Percentiles rank a stretch among this genome's conserved stretches.
Evolutionary conservation across 1,140 invertebrate genomes (phyloP).

Genomic region (Cotesia glomerata): DNA sequence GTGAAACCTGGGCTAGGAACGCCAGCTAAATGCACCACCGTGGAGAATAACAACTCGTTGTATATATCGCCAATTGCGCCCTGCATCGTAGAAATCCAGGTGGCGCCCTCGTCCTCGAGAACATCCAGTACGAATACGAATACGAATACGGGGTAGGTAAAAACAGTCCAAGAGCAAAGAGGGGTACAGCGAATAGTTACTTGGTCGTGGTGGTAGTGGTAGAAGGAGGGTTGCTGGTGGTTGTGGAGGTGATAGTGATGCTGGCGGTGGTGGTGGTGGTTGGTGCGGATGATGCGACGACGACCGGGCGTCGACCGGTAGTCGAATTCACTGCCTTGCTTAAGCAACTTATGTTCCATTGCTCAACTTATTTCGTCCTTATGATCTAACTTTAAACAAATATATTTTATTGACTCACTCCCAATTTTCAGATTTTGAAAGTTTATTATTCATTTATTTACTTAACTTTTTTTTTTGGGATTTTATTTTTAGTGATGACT

Average conservation of each 20-base stretch:
- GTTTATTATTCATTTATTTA: background rate
- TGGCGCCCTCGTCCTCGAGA: conserved; percentile 28
- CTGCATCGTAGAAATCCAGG: conserved; percentile 24
- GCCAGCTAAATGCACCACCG: background rate
- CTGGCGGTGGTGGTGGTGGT: conserved; percentile 35
- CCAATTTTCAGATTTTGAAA: background rate
- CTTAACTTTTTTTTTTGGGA: background rate
- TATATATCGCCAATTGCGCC: conserved; percentile 26
- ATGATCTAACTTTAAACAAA: background rate
- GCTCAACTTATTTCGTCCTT: conserved; percentile 3
- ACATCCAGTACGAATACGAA: background rate
- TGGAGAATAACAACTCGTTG: conserved; percentile 14
- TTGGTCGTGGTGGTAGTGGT: conserved; percentile 29
- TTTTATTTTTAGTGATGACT: background rate
- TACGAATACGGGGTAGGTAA: conserved; percentile 29
- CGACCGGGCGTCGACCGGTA: conserved; percentile 59
- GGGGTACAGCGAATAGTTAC: conserved; percentile 25
- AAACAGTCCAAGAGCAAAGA: conserved; percentile 11
- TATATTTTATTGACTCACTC: background rate
- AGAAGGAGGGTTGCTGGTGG: conserved; percentile 37
- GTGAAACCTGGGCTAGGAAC: background rate
- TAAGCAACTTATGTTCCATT: conserved; percentile 35
- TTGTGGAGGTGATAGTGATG: conserved; percentile 30
- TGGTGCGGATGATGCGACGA: conserved; percentile 41
- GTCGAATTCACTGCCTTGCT: conserved; percentile 50